phyloP scores from a whole-genome alignment of 1,140 invertebrate species.

The Dinoponera quadriceps region DNA sequence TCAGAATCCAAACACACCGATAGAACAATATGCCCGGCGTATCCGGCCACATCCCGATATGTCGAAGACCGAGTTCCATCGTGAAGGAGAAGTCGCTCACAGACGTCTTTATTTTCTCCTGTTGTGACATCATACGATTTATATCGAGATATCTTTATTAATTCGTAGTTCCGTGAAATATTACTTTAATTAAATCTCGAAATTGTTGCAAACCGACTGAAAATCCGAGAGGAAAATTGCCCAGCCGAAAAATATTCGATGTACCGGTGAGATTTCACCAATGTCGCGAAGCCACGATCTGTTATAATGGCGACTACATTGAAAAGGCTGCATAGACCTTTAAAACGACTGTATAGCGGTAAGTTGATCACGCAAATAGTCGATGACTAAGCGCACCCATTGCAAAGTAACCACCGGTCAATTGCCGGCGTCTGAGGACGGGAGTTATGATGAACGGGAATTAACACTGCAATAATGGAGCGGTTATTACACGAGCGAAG shows the following conservation, averaged over 20 bases:
- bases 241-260: neutral
- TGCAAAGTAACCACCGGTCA: conserved; percentile 28
- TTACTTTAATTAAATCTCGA: too few relatives aligned
- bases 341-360: conserved; percentile 30
- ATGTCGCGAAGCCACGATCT: neutral
- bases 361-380: conserved; percentile 7
- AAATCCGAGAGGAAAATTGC: neutral
- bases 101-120: neutral
- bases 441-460: neutral
- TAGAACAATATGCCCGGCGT: conserved; percentile 2
- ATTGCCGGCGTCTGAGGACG: conserved; percentile 8
- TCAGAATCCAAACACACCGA: conserved; percentile 11
- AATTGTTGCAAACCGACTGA: neutral
- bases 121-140: conserved; percentile 1
- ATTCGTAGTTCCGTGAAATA: too few relatives aligned
- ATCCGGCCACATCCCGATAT: conserved; percentile 32
- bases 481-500: neutral
- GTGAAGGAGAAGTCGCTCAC: neutral
- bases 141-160: neutral
- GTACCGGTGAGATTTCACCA: neutral
- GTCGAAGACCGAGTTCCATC: conserved; percentile 41
- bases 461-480: conserved; percentile 25
- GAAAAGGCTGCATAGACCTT: neutral
- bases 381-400: neutral
- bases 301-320: conserved; percentile 4